A percentile compares a stretch with the other conserved stretches of the same genome.
Conservation (phyloP, 2,888 invertebrate genomes). For the Pammene fasciana region DNA sequence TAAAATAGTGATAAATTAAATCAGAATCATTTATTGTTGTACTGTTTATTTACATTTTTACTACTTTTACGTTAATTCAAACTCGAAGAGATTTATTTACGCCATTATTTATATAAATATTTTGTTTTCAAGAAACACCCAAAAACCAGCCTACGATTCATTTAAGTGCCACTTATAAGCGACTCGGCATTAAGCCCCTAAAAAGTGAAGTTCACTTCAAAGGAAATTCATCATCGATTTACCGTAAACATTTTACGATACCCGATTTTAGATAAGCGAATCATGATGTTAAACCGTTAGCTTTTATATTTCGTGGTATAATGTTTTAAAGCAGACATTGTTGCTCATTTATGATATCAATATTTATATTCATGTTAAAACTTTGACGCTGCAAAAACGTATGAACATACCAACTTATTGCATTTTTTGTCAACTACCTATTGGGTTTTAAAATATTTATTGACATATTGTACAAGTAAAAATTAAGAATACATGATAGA, state of each 20-base stretch:
- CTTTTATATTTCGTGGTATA: constrained; percentile 35
- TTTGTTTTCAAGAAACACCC: neutral
- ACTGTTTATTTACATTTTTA: too few species aligned
- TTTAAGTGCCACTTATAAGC: constrained; percentile 12
- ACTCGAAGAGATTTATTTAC: too few species aligned
- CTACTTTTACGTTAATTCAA: too few species aligned
- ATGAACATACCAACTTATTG: neutral
- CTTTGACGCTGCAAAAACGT: neutral
- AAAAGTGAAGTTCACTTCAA: constrained; percentile 25
- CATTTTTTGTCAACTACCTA: neutral
- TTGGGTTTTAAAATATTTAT: too few species aligned
- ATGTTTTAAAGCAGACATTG: constrained; percentile 33
- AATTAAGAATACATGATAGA: too few species aligned
- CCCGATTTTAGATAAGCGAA: constrained; percentile 53
- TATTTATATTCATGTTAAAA: constrained; percentile 1
- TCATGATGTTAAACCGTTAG: constrained; percentile 49
- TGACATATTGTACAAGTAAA: too few species aligned
- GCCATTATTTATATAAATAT: too few species aligned
- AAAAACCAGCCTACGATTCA: neutral
- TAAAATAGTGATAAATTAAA: too few species aligned
- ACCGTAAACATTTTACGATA: constrained; percentile 55
- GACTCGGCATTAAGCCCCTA: constrained; percentile 1
- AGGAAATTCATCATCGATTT: constrained; percentile 52
- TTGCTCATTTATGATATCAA: constrained; percentile 12
- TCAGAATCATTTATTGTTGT: too few species aligned